phyloP scores from a whole-genome alignment of 2,888 invertebrate species.

The Tetropium fuscum region DNA sequence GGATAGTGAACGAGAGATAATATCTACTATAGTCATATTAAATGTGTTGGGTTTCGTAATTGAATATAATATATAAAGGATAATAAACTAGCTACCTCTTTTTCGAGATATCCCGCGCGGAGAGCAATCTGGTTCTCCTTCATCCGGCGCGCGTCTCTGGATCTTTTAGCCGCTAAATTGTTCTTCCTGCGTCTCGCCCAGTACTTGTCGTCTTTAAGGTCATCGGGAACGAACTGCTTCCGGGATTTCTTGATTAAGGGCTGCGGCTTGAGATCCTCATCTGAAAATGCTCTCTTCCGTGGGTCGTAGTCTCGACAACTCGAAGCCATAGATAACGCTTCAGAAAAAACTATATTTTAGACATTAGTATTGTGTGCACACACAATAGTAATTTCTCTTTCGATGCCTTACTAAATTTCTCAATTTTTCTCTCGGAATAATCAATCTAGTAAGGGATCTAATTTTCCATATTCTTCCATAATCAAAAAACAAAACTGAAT shows the following conservation, averaged over 20 bases:
- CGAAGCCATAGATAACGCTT: conserved; percentile 90
- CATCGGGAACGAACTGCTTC: conserved; percentile 98
- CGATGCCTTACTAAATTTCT: conserved; percentile 58
- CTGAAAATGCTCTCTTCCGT: conserved; percentile 91
- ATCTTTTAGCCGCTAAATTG: conserved; percentile 97
- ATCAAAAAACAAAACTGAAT: background rate
- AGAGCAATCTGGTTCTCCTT: conserved; percentile 98
- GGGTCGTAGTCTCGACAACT: conserved; percentile 95
- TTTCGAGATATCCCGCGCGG: conserved; percentile 94
- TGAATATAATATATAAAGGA: background rate
- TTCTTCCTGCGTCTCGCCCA: conserved; percentile 98
- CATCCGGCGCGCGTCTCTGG: conserved; percentile 95
- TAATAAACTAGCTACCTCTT: conserved; percentile 79
- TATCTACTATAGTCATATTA: too few species aligned
- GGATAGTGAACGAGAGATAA: too few species aligned
- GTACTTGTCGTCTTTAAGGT: conserved; percentile 97
- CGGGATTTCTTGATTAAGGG: conserved; percentile 98
- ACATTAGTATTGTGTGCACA: conserved; percentile 62
- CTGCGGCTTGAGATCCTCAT: conserved; percentile 97
- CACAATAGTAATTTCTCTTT: conserved; percentile 42
- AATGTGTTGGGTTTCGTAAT: too few species aligned
- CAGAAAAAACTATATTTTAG: conserved; percentile 69
- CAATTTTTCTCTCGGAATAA: background rate
- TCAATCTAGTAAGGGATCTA: conserved; percentile 48
- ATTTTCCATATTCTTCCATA: conserved; percentile 13